phyloP scores from a whole-genome alignment of 2,888 invertebrate genomes.

The Digitonthophagus gazella region DNA sequence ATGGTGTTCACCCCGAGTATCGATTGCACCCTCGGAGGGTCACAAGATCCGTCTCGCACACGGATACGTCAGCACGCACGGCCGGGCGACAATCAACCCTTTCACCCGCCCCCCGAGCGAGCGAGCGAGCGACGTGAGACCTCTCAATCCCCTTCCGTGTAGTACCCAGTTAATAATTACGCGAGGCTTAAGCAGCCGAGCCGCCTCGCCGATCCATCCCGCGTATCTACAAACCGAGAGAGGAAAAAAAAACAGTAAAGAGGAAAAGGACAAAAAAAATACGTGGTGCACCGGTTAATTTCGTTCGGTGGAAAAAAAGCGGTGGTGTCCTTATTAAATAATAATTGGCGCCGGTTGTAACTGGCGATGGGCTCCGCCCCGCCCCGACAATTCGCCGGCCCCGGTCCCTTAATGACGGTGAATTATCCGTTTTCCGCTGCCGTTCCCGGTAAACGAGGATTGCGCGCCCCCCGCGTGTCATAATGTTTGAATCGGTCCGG shows the following conservation, averaged over 20 bases:
- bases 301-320: neutral
- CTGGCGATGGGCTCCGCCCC: neutral
- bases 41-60: neutral
- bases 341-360: neutral
- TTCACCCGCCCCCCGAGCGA: neutral
- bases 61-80: neutral
- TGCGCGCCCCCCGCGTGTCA: neutral
- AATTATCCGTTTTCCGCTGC: neutral
- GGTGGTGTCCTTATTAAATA: neutral
- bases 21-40: neutral
- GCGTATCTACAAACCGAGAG: no score
- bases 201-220: neutral
- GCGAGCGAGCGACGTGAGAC: neutral
- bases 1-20: neutral
- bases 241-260: neutral
- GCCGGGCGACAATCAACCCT: neutral
- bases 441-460: neutral
- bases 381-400: neutral
- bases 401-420: neutral
- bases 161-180: constrained; percentile 42
- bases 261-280: no score
- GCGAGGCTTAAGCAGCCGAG: constrained; percentile 42
- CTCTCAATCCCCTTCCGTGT: neutral
- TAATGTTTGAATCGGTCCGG: neutral
- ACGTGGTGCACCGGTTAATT: no score